These are phyloP conservation scores for Druon quercuslanigerum DNA, from an alignment of 1,140 invertebrate genomes.

Conservation along the genomic window DNA sequence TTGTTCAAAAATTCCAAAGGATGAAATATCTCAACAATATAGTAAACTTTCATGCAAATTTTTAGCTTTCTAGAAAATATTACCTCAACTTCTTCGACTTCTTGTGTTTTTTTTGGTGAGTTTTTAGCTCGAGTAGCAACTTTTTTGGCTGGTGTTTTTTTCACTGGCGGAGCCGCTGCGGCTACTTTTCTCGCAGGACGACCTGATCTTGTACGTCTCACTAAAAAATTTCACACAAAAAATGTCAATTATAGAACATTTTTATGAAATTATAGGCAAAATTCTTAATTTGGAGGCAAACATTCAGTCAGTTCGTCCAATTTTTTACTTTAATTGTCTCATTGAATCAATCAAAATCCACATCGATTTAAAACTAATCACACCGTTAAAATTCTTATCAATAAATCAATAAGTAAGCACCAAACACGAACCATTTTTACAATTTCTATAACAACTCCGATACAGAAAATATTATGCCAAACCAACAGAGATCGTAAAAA, in stretches of 20 bases:
- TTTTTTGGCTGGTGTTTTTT: conserved; percentile 64
- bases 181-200: conserved; percentile 55
- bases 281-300: no score
- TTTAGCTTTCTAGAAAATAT: background rate
- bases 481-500: conserved; percentile 23
- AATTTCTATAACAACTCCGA: background rate
- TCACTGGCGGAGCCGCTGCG: conserved; percentile 44
- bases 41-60: no score
- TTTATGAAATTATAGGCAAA: no score
- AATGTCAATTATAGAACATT: no score
- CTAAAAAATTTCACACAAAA: conserved; percentile 42
- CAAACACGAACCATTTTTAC: background rate
- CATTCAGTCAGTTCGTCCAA: no score
- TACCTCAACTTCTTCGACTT: conserved; percentile 58
- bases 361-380: no score
- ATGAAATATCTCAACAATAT: no score
- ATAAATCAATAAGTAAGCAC: background rate
- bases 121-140: conserved; percentile 54
- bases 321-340: no score
- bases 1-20: no score
- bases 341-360: no score
- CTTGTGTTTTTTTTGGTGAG: conserved; percentile 52
- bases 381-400: background rate
- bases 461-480: background rate
- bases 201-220: conserved; percentile 64